Base-by-base conservation (phyloP, 2,797 vertebrate species). In the Sebastes melanostomus region DNA sequence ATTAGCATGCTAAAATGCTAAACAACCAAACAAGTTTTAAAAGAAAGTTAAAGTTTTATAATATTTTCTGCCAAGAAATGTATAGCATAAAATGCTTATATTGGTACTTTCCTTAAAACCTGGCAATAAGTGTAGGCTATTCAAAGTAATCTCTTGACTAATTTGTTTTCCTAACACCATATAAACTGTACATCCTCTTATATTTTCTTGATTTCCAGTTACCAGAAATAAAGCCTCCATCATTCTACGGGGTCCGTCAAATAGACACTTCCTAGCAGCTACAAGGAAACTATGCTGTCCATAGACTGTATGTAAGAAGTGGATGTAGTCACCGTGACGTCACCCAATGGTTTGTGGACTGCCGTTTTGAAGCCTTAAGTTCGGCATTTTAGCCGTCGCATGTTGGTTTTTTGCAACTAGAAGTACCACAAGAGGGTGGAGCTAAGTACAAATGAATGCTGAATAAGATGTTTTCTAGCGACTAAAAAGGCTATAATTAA, bases 321-420 rank as follows among this genome's bases (percentile, higher is more conserved):
- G 42, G 14, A 46, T 1, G 42, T 8, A 46, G 16, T 46, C 14
- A 46, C 38, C 10, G 3, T 46, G 14, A 46, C 1, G 14, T 46
- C 42, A 46, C 14, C 6, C 42, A 46, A 0, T 46, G 42, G 42
- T 46, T 46, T 46, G 42, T 46, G 42, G 14, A 18, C 42, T 46
- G 42, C 6, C 16, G 6, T 46, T 18, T 46, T 46, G 14, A 46
- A 46, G 42, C 14, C 42, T 46, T 0, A 3, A 46, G 42, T 46
- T 46, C 3, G 6, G 42, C 42, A 46, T 46, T 46, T 46, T 46
- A 0, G 42, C 14, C 14, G 1, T 46, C 42, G 3, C 14, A 3
- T 46, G 14, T 18, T 46, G 42, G 0, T n/a, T 46, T 18, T 46
- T 18, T 46, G 16, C 0, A 46, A 46, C 16, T 0, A 1, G 42